Evolutionary conservation across 2,797 vertebrate species (phyloP).

Genomic region (Florisuga fusca): DNA sequence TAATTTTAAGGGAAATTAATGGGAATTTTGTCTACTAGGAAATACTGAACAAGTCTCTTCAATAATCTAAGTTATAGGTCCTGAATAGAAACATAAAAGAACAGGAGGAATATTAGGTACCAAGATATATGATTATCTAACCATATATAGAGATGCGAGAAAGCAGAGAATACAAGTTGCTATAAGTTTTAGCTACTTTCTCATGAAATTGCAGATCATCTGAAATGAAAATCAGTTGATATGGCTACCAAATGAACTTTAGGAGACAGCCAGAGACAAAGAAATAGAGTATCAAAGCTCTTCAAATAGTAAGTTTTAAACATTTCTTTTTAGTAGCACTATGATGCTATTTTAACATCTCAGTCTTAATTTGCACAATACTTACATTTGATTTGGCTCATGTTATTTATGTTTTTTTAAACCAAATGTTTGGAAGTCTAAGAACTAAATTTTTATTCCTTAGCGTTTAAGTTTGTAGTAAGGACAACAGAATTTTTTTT

Average conservation of each 20-base stretch:
- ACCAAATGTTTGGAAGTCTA: not conserved
- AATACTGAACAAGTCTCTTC: not conserved
- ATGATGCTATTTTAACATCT: not conserved
- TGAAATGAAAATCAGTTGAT: not conserved
- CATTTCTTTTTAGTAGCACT: not conserved
- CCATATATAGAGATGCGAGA: not conserved
- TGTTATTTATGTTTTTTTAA: not conserved
- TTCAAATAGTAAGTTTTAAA: not conserved
- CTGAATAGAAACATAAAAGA: not conserved
- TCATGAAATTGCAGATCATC: not conserved
- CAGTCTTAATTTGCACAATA: not conserved
- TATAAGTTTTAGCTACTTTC: not conserved
- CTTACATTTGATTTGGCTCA: not conserved
- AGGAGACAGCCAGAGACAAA: not conserved
- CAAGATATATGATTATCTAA: not conserved
- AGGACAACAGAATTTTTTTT: not conserved
- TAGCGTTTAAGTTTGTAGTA: not conserved
- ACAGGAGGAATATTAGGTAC: not conserved
- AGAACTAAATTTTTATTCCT: not conserved
- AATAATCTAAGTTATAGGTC: slow-evolving; percentile 27
- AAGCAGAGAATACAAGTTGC: not conserved
- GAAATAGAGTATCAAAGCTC: not conserved
- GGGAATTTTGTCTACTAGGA: not conserved
- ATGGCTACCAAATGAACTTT: not conserved
- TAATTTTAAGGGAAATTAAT: not conserved